phyloP scores from a whole-genome alignment of 2,113 vertebrate species.

The Mixornis gularis region DNA sequence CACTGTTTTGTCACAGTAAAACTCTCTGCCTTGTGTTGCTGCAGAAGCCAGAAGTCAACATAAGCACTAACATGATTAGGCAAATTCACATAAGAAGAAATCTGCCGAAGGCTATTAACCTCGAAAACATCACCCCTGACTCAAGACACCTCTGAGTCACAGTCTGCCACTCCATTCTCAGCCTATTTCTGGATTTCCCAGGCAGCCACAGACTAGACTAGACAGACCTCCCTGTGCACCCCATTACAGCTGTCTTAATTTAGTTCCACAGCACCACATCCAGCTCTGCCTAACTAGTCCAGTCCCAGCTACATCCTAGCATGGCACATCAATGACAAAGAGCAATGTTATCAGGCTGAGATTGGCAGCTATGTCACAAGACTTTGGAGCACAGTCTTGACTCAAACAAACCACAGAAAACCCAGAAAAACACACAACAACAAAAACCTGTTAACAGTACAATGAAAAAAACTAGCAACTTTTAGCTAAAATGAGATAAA shows the following conservation, averaged over 20 bases:
- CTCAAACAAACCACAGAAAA: not conserved
- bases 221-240: not conserved
- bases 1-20: not conserved
- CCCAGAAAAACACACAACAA: not conserved
- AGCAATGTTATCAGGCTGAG: not conserved
- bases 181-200: not conserved
- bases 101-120: not conserved
- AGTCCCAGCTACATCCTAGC: not conserved
- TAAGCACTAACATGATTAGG: not conserved
- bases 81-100: not conserved
- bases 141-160: not conserved
- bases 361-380: not conserved
- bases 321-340: not conserved
- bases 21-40: not conserved
- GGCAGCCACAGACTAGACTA: not conserved
- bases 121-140: not conserved
- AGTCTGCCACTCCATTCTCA: not conserved
- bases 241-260: not conserved
- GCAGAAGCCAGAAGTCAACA: not conserved
- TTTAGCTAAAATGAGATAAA: not conserved
- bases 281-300: not conserved
- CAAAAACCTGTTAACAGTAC: not conserved
- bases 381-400: not conserved
- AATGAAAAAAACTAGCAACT: rapidly evolving
- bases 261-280: not conserved